Conservation (phyloP, 2,888 invertebrate species). For the Macrophya annulata region DNA sequence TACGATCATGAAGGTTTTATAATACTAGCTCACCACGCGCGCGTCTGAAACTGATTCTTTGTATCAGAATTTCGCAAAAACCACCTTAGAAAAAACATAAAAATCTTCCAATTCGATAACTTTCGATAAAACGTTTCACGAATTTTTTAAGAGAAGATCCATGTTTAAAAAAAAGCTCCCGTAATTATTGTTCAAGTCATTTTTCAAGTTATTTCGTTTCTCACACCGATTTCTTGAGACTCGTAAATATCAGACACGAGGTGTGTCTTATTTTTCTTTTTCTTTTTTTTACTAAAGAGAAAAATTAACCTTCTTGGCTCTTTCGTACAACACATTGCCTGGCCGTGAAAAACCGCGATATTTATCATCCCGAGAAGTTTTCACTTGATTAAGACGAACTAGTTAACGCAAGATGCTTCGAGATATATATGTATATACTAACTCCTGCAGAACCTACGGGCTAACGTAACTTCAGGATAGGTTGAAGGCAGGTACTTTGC, state of each 20-base stretch:
- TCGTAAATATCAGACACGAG: constrained; percentile 15
- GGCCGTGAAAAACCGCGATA: constrained; percentile 35
- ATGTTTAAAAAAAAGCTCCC: no score
- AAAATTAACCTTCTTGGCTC: constrained; percentile 5
- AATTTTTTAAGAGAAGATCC: no score
- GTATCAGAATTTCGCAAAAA: no score
- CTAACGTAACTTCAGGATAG: neutral
- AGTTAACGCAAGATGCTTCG: constrained; percentile 14
- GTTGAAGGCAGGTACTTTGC: constrained; percentile 1
- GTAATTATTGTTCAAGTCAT: neutral
- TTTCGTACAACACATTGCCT: neutral
- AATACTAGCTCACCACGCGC: no score
- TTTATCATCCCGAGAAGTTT: constrained; percentile 68
- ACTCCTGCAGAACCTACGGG: neutral
- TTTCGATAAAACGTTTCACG: no score
- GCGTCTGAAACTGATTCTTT: no score
- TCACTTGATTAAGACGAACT: constrained; percentile 71
- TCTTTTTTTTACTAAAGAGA: neutral
- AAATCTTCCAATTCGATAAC: no score
- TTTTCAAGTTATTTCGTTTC: neutral
- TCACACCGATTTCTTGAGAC: no score
- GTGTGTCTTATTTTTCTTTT: neutral
- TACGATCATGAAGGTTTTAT: constrained; percentile 2
- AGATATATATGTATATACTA: neutral
- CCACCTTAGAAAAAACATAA: no score